These are phyloP conservation scores for Theretra japonica DNA, from an alignment of 2,888 invertebrate species.

Conservation along the genomic window DNA sequence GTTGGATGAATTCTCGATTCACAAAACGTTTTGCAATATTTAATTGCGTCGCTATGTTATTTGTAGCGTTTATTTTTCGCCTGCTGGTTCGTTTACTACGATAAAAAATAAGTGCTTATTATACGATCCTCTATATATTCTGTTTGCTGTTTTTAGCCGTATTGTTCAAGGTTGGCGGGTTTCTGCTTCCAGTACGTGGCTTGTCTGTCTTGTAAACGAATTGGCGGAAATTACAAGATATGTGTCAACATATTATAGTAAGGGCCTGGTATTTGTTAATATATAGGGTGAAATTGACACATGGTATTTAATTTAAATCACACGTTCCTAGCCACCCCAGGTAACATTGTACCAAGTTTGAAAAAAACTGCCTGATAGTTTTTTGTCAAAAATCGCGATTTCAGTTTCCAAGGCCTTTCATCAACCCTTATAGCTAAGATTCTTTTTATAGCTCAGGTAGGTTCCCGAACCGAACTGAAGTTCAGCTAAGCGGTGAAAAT, in stretches of 20 bases:
- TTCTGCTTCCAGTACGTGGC: neutral
- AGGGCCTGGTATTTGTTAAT: too few relatives aligned
- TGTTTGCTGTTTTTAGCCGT: constrained; percentile 14
- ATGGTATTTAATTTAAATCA: too few relatives aligned
- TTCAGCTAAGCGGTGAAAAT: too few relatives aligned
- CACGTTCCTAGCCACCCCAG: too few relatives aligned
- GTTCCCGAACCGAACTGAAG: too few relatives aligned
- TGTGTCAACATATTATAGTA: neutral
- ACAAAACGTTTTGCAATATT: neutral
- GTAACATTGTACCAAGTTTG: too few relatives aligned
- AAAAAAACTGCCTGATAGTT: too few relatives aligned
- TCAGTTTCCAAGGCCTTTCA: too few relatives aligned
- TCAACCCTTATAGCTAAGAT: too few relatives aligned
- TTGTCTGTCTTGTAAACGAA: neutral
- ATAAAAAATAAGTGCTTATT: constrained; percentile 14
- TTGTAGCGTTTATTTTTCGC: neutral
- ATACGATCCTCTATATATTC: constrained; percentile 12
- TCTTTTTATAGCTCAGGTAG: too few relatives aligned
- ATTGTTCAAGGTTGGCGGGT: constrained; percentile 11
- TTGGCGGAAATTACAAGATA: neutral
- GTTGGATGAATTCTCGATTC: neutral
- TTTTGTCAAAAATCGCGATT: too few relatives aligned
- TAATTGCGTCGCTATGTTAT: neutral
- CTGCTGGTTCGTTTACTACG: neutral
- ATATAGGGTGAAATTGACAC: too few relatives aligned